Percentiles rank a stretch among this genome's conserved stretches.
Evolutionary conservation across 2,797 vertebrate genomes (phyloP).

Genomic region (Ceyx erithaca): DNA sequence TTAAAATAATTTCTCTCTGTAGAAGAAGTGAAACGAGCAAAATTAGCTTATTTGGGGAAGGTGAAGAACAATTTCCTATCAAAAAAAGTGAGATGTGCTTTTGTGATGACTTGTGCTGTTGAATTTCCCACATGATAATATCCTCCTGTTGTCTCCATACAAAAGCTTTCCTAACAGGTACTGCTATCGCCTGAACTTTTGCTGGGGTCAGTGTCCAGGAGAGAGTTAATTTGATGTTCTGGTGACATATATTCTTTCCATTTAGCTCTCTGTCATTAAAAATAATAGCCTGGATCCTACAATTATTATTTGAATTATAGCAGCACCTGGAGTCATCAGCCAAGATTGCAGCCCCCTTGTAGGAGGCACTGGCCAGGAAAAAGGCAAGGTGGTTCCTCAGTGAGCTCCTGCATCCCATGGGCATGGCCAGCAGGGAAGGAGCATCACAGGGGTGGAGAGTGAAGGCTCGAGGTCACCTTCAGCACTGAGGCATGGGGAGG

Average conservation of each 20-base stretch:
- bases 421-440: background rate
- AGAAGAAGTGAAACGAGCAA: background rate
- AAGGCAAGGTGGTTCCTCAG: background rate
- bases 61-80: background rate
- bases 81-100: background rate
- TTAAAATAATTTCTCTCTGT: background rate
- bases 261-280: background rate
- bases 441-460: fast-evolving
- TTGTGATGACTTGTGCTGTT: background rate
- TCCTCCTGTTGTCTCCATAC: fast-evolving
- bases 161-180: background rate
- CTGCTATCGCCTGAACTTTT: background rate
- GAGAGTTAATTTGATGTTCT: background rate
- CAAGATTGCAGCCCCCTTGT: background rate
- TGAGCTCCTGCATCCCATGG: fast-evolving
- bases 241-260: background rate
- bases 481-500: background rate
- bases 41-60: background rate
- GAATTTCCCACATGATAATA: background rate
- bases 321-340: background rate
- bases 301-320: background rate
- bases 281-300: background rate
- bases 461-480: background rate
- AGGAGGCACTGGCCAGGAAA: background rate
- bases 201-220: background rate